Conservation (phyloP, 1,140 invertebrate genomes). For the Drosophila biarmipes region DNA sequence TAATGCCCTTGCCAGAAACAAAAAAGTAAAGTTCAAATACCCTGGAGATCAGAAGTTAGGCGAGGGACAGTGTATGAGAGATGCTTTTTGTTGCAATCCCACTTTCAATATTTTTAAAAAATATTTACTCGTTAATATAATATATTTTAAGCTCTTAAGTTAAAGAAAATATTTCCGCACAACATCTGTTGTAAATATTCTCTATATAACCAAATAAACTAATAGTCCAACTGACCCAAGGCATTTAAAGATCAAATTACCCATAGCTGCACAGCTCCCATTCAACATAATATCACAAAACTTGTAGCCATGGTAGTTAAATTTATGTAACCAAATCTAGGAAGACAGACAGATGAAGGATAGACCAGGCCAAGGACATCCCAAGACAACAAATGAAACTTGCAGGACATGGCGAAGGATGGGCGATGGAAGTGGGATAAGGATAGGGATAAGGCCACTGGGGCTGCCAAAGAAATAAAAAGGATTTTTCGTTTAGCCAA, state of each 20-base stretch:
- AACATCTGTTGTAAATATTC: too few relatives aligned
- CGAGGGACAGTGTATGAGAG: constrained; percentile 6
- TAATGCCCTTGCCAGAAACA: constrained; percentile 25
- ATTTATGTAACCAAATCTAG: constrained; percentile 32
- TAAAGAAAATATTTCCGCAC: too few relatives aligned
- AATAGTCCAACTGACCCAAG: not conserved
- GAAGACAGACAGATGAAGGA: constrained; percentile 16
- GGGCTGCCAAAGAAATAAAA: constrained; percentile 29
- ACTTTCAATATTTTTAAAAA: not conserved
- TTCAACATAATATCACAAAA: constrained; percentile 34
- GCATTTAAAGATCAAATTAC: not conserved
- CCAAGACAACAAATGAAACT: constrained; percentile 5
- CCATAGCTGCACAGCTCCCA: not conserved
- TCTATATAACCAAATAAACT: not conserved
- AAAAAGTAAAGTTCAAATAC: constrained; percentile 37
- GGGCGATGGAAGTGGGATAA: constrained; percentile 19
- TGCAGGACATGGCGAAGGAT: constrained; percentile 1
- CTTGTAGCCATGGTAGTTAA: constrained; percentile 36
- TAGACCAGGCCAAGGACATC: constrained; percentile 13
- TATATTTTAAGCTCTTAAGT: not conserved
- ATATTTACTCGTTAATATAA: not conserved
- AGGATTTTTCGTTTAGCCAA: constrained; percentile 52
- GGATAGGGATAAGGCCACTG: constrained; percentile 24
- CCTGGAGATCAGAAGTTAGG: constrained; percentile 15
- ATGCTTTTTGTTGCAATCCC: too few relatives aligned